Base-by-base conservation (phyloP, 2,113 vertebrate genomes). In the Trinectes maculatus region DNA sequence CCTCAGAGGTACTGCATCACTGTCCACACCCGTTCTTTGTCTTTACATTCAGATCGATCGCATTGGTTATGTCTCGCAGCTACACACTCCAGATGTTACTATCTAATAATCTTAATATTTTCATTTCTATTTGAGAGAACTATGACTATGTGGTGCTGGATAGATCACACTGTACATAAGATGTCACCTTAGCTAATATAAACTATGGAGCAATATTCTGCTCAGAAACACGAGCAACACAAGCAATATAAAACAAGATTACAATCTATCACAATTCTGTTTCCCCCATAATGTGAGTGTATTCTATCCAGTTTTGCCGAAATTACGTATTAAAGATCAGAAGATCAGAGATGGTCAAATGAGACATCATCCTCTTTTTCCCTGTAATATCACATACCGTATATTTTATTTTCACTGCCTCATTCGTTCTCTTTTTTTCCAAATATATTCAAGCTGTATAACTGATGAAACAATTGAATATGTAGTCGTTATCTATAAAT, bases 1-100 rank as follows among this genome's bases (percentile, higher is more conserved):
- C 98, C 98, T 10, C 97, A 99, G 91, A 96, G 97, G 97, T 99
- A 87, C 69, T 85, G 67, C 63, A 78, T 83, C 81, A 87, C 25
- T 85, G 81, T 81, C 83, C 42, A 25, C 29, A 44, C 40, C 53
- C 11, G 1, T 62, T 69, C 62, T 39, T 15, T 2, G 1, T 42
- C 31, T 58, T 69, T 22, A 40, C 64, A 16, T 63, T 58, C 16
- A 12, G 22, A 82, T 85, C 68, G 37, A 78, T 78, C 1, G 26
- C 0, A 3, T n/a, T 15, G 44, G 59, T 79, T 75, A 60, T 74
- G 76, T 73, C 64, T 75, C 59, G 21, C 36, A 47, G 59, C 71
- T 57, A 8, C 22, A 29, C 36, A 5, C 3, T 43, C 42, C 31
- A 51, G 34, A 52, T 9, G 5, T 47, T 70, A 46, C 6, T n/a